Conservation (phyloP, 1,140 invertebrate genomes). For the Aethina tumida region DNA sequence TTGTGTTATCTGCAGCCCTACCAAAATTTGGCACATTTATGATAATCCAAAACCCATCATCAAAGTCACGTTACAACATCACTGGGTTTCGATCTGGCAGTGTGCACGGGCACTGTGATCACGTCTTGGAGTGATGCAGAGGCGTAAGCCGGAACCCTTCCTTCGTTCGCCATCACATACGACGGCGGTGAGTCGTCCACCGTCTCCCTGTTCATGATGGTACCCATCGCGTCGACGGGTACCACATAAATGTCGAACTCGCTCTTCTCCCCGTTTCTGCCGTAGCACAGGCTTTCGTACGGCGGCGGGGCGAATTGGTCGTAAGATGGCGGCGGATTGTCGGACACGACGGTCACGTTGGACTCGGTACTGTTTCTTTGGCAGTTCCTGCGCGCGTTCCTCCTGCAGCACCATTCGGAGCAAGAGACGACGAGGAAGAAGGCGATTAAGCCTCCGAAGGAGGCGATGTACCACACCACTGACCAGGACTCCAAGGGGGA, state of each 20-base stretch:
- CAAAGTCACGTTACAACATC: too few species aligned
- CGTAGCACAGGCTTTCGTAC: slow-evolving; percentile 43
- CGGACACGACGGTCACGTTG: slow-evolving; percentile 22
- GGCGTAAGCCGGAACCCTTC: too few species aligned
- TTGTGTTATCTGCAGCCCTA: too few species aligned
- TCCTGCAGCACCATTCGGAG: slow-evolving; percentile 46
- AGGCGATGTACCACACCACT: slow-evolving; percentile 50
- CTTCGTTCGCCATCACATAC: too few species aligned
- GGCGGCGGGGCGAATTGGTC: slow-evolving; percentile 48
- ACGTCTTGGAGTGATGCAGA: too few species aligned
- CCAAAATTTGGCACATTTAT: too few species aligned
- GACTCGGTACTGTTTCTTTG: slow-evolving; percentile 19
- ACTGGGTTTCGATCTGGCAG: too few species aligned
- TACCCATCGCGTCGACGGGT: slow-evolving; percentile 32
- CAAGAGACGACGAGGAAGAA: slow-evolving; percentile 52
- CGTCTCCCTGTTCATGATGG: slow-evolving; percentile 7
- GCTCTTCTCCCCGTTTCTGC: slow-evolving; percentile 36
- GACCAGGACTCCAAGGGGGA: slow-evolving; percentile 41
- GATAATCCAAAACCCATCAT: too few species aligned
- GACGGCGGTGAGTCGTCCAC: slow-evolving; percentile 12
- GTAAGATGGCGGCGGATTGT: slow-evolving; percentile 45
- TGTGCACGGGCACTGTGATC: too few species aligned
- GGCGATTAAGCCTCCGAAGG: slow-evolving; percentile 46
- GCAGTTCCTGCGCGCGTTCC: slow-evolving; percentile 19
- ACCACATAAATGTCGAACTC: slow-evolving; percentile 42